Percentiles rank a stretch among this genome's conserved stretches.
Conservation (phyloP, 2,797 vertebrate genomes). For the Loriculus beryllinus region DNA sequence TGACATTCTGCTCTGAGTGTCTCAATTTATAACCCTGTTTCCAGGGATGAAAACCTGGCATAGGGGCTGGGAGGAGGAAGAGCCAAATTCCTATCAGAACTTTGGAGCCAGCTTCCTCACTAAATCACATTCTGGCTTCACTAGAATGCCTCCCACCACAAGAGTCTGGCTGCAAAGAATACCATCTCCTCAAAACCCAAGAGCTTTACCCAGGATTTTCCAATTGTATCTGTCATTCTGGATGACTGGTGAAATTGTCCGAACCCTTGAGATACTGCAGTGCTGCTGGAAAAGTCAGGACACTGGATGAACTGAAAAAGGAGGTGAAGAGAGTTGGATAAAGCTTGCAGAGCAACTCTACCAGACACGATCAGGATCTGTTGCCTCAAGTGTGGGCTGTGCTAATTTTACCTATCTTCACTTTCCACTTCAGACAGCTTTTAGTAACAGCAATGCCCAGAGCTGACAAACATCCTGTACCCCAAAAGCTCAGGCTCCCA, state of each 20-base stretch:
- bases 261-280: neutral
- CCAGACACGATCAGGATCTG: neutral
- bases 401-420: neutral
- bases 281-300: constrained; percentile 6
- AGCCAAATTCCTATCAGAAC: constrained; percentile 25
- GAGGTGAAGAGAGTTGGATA: neutral
- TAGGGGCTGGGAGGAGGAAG: neutral
- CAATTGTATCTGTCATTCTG: constrained; percentile 20
- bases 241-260: constrained; percentile 15
- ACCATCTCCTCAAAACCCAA: neutral
- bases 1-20: neutral
- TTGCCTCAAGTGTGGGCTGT: neutral
- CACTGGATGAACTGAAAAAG: neutral
- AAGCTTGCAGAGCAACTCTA: neutral
- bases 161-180: constrained; percentile 35
- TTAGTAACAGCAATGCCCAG: neutral
- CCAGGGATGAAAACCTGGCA: neutral
- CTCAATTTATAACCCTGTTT: neutral
- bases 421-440: neutral
- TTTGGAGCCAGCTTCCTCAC: constrained; percentile 40
- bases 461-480: neutral
- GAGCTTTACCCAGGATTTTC: constrained; percentile 42
- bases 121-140: constrained; percentile 34
- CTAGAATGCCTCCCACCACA: constrained; percentile 30
- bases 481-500: neutral